Percentiles rank a stretch among this genome's conserved stretches.
Conservation (phyloP, 2,888 invertebrate genomes). For the Drosophila atripex region DNA sequence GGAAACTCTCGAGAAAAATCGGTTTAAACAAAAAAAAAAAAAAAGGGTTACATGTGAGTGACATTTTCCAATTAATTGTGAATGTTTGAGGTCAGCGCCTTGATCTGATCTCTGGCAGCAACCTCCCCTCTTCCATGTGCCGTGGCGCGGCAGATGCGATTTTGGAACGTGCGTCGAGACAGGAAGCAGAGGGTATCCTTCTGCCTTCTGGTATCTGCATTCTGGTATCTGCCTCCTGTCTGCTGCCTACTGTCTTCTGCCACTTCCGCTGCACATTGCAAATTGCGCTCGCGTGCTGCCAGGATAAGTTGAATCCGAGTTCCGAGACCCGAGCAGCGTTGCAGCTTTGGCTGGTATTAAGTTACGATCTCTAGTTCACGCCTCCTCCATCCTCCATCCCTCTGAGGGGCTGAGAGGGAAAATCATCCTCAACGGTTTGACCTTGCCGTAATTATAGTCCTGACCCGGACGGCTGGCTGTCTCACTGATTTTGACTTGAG, state of each 20-base stretch:
- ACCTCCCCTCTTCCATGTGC: conserved; percentile 19
- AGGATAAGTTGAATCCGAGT: conserved; percentile 8
- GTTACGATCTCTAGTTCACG: conserved; percentile 61
- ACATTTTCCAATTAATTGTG: conserved; percentile 55
- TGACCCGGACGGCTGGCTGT: conserved; percentile 44
- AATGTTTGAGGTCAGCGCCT: conserved; percentile 42
- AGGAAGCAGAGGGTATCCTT: conserved; percentile 42
- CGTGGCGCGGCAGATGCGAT: conserved; percentile 52
- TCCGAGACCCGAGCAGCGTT: conserved; percentile 11
- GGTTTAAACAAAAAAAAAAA: too few relatives aligned
- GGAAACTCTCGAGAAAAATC: conserved; percentile 10
- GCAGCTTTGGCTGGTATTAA: conserved; percentile 70
- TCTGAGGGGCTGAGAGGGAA: not conserved
- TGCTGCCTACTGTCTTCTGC: conserved; percentile 15
- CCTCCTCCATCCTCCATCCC: conserved; percentile 19
- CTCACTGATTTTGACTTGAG: conserved; percentile 73
- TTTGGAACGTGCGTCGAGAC: conserved; percentile 40
- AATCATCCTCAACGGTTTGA: conserved; percentile 49
- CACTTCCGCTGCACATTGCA: conserved; percentile 70
- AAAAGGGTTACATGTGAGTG: conserved; percentile 72
- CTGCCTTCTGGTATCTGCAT: conserved; percentile 12
- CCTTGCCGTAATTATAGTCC: conserved; percentile 76
- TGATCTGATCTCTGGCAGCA: conserved; percentile 14
- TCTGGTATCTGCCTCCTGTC: conserved; percentile 16
- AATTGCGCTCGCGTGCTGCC: conserved; percentile 61